Evolutionary conservation across 2,113 vertebrate genomes (phyloP).

Genomic region (Hiodon tergisus): DNA sequence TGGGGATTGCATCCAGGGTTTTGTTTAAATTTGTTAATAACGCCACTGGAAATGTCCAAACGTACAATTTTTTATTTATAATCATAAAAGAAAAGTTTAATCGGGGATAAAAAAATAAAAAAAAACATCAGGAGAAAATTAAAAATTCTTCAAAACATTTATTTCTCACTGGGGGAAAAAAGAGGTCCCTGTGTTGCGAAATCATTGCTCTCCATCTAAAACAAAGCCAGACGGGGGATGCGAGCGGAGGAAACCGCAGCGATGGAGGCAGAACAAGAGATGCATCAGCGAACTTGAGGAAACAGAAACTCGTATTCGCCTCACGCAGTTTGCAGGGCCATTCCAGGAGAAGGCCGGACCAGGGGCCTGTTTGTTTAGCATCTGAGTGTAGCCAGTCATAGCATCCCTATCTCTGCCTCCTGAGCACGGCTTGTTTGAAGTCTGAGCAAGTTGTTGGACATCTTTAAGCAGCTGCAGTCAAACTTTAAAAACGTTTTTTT

Average conservation of each 20-base stretch:
- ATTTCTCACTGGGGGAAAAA: neutral
- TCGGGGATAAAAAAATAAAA: no score
- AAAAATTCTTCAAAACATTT: no score
- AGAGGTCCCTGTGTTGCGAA: neutral
- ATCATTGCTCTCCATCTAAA: conserved; percentile 38
- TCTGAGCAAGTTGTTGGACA: conserved; percentile 43
- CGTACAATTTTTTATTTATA: no score
- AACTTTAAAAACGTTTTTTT: conserved; percentile 21
- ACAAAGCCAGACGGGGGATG: conserved; percentile 50
- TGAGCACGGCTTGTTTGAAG: conserved; percentile 51
- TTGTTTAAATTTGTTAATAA: no score
- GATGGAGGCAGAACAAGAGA: conserved; percentile 28
- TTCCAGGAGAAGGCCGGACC: conserved; percentile 32
- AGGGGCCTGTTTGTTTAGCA: conserved; percentile 33
- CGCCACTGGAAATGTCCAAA: no score
- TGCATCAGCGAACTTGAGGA: conserved; percentile 30
- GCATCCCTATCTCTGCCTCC: conserved; percentile 55
- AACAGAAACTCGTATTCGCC: conserved; percentile 16
- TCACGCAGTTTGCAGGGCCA: conserved; percentile 25
- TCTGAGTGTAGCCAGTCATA: conserved; percentile 44
- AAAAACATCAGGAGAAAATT: no score
- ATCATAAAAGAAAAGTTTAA: no score
- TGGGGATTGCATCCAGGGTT: no score
- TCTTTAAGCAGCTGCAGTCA: conserved; percentile 28
- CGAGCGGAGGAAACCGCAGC: conserved; percentile 30